phyloP scores from a whole-genome alignment of 1,140 invertebrate genomes.

The Neodiprion pinetum region DNA sequence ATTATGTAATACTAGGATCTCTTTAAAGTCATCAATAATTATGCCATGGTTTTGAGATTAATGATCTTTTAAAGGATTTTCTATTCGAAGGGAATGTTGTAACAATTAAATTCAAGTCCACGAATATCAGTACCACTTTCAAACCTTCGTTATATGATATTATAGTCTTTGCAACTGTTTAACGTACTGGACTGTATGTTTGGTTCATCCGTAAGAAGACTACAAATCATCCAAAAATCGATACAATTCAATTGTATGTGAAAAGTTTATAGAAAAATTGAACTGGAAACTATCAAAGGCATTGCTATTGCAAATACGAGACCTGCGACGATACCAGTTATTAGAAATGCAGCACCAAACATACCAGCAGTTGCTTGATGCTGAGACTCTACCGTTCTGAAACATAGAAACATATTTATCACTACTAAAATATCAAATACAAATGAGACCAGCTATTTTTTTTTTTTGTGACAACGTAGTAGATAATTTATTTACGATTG shows the following conservation, averaged over 20 bases:
- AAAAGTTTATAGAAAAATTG: slow-evolving; percentile 26
- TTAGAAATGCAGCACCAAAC: slow-evolving; percentile 90
- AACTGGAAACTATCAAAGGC: slow-evolving; percentile 66
- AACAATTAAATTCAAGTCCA: no score
- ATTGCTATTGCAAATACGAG: slow-evolving; percentile 79
- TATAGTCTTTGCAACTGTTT: no score
- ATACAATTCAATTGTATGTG: background rate
- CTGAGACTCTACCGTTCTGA: slow-evolving; percentile 82
- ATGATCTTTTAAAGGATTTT: no score
- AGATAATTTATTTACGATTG: background rate
- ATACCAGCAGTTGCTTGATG: slow-evolving; percentile 91
- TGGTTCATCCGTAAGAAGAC: no score
- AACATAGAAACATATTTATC: slow-evolving; percentile 42
- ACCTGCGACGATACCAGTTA: slow-evolving; percentile 88
- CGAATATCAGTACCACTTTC: no score
- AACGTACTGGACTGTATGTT: no score
- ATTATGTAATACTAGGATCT: no score
- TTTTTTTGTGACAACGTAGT: background rate
- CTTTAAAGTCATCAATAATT: no score
- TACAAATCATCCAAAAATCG: background rate
- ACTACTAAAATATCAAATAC: background rate
- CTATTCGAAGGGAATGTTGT: no score
- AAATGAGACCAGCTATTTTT: no score
- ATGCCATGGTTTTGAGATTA: no score
- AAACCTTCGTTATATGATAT: no score